phyloP scores from a whole-genome alignment of 2,888 invertebrate genomes.

The Bellardia pandia region DNA sequence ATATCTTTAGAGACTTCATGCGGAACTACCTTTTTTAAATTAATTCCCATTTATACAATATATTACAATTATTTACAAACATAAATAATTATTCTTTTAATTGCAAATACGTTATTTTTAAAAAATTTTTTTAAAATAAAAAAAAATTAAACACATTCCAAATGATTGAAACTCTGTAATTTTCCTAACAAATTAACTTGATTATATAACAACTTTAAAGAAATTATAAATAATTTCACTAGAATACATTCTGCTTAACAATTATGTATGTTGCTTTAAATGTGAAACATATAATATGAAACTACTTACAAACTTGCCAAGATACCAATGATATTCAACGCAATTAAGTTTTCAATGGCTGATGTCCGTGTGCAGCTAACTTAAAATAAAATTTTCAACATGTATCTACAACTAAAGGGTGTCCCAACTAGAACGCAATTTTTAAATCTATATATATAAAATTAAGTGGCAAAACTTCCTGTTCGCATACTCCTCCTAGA shows the following conservation, averaged over 20 bases:
- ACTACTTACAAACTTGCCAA: neutral
- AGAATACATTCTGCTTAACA: slow-evolving; percentile 32
- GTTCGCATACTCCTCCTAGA: too few species aligned
- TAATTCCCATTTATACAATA: neutral
- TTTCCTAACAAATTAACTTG: slow-evolving; percentile 12
- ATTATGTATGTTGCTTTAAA: slow-evolving; percentile 13
- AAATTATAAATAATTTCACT: slow-evolving; percentile 34
- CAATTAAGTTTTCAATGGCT: slow-evolving; percentile 38
- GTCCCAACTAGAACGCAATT: too few species aligned
- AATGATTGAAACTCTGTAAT: slow-evolving; percentile 2
- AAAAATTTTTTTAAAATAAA: neutral
- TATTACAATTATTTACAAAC: neutral
- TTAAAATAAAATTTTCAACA: slow-evolving; percentile 5
- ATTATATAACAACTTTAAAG: slow-evolving; percentile 37
- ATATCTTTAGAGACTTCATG: neutral
- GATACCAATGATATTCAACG: slow-evolving; percentile 5
- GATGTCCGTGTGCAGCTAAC: neutral
- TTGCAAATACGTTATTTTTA: slow-evolving; percentile 20
- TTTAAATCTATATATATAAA: too few species aligned
- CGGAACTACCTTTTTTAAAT: neutral
- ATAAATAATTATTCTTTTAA: slow-evolving; percentile 2
- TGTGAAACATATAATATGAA: slow-evolving; percentile 7
- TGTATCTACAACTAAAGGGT: slow-evolving; percentile 5
- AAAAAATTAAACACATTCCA: neutral
- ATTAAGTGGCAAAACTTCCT: too few species aligned